Percentiles rank a stretch among this genome's conserved stretches.
Evolutionary conservation across 2,888 invertebrate genomes (phyloP).

Genomic region (Chouioia cunea): DNA sequence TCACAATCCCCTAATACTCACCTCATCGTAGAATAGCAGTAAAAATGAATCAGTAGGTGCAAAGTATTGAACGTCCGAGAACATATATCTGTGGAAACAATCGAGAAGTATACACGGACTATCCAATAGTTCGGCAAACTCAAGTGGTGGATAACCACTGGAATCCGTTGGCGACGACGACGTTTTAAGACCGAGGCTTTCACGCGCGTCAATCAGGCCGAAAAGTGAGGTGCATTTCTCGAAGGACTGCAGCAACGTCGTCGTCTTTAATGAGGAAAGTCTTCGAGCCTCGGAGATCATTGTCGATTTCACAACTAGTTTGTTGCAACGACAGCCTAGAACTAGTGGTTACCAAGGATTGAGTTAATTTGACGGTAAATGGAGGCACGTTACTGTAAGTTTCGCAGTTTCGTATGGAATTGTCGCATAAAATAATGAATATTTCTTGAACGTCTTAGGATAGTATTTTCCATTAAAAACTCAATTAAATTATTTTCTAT

Average conservation of each 20-base stretch:
- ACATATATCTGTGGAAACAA: slow-evolving; percentile 46
- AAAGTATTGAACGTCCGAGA: slow-evolving; percentile 49
- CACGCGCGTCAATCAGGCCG: slow-evolving; percentile 51
- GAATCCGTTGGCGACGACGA: background rate
- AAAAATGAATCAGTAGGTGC: slow-evolving; percentile 59
- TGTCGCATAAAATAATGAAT: too few relatives aligned
- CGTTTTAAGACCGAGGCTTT: slow-evolving; percentile 39
- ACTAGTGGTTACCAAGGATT: too few relatives aligned
- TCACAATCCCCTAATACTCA: slow-evolving; percentile 1
- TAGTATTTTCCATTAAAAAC: too few relatives aligned
- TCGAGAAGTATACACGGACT: slow-evolving; percentile 46
- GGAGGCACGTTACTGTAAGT: too few relatives aligned
- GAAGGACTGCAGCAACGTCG: slow-evolving; percentile 21
- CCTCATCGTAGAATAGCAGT: slow-evolving; percentile 53
- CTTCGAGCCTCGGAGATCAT: background rate
- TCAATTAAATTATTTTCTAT: too few relatives aligned
- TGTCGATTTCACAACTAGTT: too few relatives aligned
- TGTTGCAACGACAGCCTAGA: too few relatives aligned
- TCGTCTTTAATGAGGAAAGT: slow-evolving; percentile 20
- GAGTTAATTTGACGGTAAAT: too few relatives aligned
- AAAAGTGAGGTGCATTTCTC: slow-evolving; percentile 52
- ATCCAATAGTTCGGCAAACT: too few relatives aligned
- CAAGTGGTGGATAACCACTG: too few relatives aligned
- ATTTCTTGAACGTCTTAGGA: too few relatives aligned
- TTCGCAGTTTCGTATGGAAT: too few relatives aligned